These are phyloP conservation scores for Latheticus oryzae DNA, from an alignment of 2,888 invertebrate species.

Conservation along the genomic window DNA sequence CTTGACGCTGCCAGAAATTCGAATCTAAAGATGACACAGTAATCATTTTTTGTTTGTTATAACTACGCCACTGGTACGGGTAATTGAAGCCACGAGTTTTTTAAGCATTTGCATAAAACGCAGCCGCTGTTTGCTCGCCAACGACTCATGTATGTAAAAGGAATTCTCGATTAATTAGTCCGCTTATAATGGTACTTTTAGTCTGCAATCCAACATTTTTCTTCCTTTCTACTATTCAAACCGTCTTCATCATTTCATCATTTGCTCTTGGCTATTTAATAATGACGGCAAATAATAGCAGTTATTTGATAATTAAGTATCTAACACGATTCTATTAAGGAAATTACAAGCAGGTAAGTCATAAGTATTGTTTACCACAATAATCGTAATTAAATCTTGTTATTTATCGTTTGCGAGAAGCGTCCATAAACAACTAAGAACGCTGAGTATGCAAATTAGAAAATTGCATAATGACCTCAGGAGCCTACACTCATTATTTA, in stretches of 20 bases:
- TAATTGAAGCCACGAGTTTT: slow-evolving; percentile 12
- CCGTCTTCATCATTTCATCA: slow-evolving; percentile 29
- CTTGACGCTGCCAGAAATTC: slow-evolving; percentile 21
- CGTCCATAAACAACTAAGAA: slow-evolving; percentile 16
- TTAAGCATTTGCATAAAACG: slow-evolving; percentile 28
- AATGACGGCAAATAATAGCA: slow-evolving; percentile 25
- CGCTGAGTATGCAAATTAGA: slow-evolving; percentile 28
- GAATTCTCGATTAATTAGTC: slow-evolving; percentile 31
- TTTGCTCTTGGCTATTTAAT: slow-evolving; percentile 25
- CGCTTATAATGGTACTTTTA: slow-evolving; percentile 18
- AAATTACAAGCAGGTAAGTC: slow-evolving; percentile 20
- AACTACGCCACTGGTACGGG: slow-evolving; percentile 12
- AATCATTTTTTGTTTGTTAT: slow-evolving; percentile 14
- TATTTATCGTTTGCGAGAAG: slow-evolving; percentile 26
- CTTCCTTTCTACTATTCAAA: slow-evolving; percentile 15
- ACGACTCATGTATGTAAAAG: slow-evolving; percentile 31
- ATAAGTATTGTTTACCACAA: slow-evolving; percentile 31
- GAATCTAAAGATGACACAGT: slow-evolving; percentile 6
- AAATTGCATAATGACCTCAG: slow-evolving; percentile 27
- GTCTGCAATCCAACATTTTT: slow-evolving; percentile 18
- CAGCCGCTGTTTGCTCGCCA: slow-evolving; percentile 17
- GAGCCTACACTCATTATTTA: slow-evolving; percentile 13
- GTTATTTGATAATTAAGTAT: slow-evolving; percentile 34
- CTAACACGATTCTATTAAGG: slow-evolving; percentile 34
- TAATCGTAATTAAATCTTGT: slow-evolving; percentile 29